Conservation (phyloP, 2,888 invertebrate genomes). For the Lutraria lutraria region DNA sequence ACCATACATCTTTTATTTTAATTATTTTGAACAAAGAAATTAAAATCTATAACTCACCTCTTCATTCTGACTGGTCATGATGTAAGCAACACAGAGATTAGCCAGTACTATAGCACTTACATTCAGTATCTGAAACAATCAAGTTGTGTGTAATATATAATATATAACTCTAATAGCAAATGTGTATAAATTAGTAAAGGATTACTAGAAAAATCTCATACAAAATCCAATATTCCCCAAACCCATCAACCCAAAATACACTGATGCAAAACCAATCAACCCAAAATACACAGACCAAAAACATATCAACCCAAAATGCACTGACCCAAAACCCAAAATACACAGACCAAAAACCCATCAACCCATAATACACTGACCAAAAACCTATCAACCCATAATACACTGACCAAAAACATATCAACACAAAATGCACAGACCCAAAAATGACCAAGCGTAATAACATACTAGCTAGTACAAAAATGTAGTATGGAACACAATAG, state of each 20-base stretch:
- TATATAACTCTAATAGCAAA: neutral
- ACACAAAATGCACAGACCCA: no score
- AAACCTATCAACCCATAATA: no score
- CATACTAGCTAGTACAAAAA: no score
- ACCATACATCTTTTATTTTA: no score
- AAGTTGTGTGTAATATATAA: neutral
- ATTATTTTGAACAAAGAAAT: no score
- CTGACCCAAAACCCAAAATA: no score
- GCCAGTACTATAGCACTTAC: slow-evolving; percentile 99
- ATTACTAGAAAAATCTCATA: neutral
- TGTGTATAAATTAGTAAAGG: neutral
- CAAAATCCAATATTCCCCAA: neutral
- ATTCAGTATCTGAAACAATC: slow-evolving; percentile 91
- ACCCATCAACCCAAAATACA: neutral
- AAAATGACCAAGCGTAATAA: no score
- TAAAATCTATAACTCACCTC: slow-evolving; percentile 88
- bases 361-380: no score
- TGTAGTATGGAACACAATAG: no score
- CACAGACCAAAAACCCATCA: no score
- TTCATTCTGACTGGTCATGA: slow-evolving; percentile 99
- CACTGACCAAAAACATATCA: no score
- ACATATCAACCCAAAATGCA: no score
- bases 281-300: neutral
- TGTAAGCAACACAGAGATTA: slow-evolving; percentile 99
- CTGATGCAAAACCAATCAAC: neutral